These are phyloP conservation scores for Lepus timidus DNA, from an alignment of 2,113 vertebrate species.

Conservation along the genomic window DNA sequence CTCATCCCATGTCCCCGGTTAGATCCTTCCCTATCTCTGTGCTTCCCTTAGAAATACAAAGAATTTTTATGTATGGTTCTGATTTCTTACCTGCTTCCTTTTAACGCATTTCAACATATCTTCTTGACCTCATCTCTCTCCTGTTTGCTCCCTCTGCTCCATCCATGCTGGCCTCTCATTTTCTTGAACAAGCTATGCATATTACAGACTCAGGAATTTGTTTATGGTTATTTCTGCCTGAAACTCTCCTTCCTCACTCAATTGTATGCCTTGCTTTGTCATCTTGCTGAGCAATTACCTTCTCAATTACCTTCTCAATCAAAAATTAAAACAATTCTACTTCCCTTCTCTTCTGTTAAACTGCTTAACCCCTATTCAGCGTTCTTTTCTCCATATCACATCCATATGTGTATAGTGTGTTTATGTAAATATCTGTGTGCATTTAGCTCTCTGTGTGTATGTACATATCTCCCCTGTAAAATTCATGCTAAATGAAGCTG, in stretches of 20 bases:
- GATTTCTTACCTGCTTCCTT: too few relatives aligned
- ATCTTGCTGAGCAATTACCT: not conserved
- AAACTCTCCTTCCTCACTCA: not conserved
- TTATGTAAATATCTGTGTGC: not conserved
- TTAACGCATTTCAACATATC: not conserved
- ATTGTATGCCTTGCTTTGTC: not conserved
- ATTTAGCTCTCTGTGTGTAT: not conserved
- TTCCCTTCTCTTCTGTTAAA: fast-evolving
- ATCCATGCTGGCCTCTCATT: not conserved
- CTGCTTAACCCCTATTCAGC: not conserved
- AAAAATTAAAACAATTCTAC: not conserved
- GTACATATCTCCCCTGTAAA: not conserved
- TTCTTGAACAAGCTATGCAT: not conserved
- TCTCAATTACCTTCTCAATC: not conserved
- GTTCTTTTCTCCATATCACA: not conserved
- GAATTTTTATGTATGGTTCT: too few relatives aligned
- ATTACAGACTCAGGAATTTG: not conserved
- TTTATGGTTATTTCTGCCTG: not conserved
- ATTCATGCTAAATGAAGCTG: not conserved
- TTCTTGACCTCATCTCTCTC: not conserved
- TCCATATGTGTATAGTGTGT: not conserved
- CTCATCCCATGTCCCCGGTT: too few relatives aligned
- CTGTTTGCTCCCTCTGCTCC: not conserved
- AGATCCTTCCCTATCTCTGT: too few relatives aligned
- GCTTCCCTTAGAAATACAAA: too few relatives aligned